Percentiles rank a stretch among this genome's conserved stretches.
phyloP scores from a whole-genome alignment of 2,113 vertebrate genomes.

The Ceyx cyanopectus region DNA sequence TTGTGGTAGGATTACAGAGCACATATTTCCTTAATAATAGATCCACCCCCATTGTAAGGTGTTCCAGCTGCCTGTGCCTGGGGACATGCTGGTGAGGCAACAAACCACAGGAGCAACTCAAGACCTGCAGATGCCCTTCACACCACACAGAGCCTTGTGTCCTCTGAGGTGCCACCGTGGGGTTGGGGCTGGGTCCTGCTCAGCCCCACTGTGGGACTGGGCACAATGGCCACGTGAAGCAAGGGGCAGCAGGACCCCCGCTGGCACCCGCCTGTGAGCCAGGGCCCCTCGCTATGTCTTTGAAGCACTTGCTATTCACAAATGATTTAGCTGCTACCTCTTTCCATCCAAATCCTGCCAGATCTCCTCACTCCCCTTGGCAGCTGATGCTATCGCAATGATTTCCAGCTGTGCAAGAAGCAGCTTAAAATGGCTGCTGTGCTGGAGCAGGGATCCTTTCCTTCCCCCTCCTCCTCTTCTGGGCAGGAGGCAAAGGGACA shows the following conservation, averaged over 20 bases:
- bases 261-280: neutral
- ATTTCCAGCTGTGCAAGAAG: conserved; percentile 57
- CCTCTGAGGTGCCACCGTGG: fast-evolving
- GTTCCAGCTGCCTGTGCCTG: neutral
- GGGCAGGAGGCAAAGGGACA: neutral
- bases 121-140: neutral
- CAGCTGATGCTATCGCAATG: neutral
- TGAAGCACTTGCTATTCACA: neutral
- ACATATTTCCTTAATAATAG: neutral
- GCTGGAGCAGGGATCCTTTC: neutral
- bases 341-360: neutral
- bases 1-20: neutral
- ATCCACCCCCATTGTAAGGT: neutral
- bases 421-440: neutral
- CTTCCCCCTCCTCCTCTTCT: neutral
- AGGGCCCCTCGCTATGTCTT: neutral
- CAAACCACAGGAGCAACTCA: neutral
- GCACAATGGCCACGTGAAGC: too few relatives aligned
- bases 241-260: fast-evolving
- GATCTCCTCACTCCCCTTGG: conserved; percentile 3
- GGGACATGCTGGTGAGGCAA: neutral
- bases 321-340: conserved; percentile 8
- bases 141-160: fast-evolving
- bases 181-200: neutral
- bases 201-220: fast-evolving